Percentiles rank a stretch among this genome's conserved stretches.
These are phyloP conservation scores for Epinotia brunnichana DNA, from an alignment of 2,888 invertebrate species.

Conservation along the genomic window DNA sequence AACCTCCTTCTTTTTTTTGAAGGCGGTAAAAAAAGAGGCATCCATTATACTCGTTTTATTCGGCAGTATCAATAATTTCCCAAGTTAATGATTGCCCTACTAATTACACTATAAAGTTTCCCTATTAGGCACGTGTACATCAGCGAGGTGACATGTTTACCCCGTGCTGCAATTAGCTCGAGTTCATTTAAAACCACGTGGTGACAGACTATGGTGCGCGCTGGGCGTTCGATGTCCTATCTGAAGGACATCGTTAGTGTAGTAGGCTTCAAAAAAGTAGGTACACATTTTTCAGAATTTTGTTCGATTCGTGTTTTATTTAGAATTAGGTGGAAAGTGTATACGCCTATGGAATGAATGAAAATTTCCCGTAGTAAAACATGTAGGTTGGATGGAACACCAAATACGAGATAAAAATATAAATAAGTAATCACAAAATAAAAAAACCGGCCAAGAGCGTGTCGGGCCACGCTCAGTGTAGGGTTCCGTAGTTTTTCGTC, in stretches of 20 bases:
- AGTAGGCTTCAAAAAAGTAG: not conserved
- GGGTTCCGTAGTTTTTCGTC: too few species aligned
- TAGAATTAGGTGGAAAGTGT: not conserved
- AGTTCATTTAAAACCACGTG: conserved; percentile 3
- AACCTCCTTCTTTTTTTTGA: too few species aligned
- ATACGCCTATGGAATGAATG: too few species aligned
- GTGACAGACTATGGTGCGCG: not conserved
- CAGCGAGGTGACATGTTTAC: conserved; percentile 21
- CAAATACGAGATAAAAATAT: too few species aligned
- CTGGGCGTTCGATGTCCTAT: not conserved
- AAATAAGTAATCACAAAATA: too few species aligned
- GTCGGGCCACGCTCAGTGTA: too few species aligned
- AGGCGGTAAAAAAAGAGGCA: too few species aligned
- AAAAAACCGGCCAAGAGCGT: too few species aligned
- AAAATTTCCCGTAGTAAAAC: too few species aligned
- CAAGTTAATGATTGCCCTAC: not conserved
- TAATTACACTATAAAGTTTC: not conserved
- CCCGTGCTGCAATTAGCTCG: conserved; percentile 11
- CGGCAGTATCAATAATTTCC: not conserved
- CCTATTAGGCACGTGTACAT: conserved; percentile 15
- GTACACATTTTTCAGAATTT: not conserved
- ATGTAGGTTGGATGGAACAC: too few species aligned
- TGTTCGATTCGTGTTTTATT: not conserved
- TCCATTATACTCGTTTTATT: too few species aligned
- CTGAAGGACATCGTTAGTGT: not conserved